A percentile compares a stretch with the other conserved stretches of the same genome.
Conservation (phyloP, 2,797 vertebrate species). For the Adelosebastes latens region DNA sequence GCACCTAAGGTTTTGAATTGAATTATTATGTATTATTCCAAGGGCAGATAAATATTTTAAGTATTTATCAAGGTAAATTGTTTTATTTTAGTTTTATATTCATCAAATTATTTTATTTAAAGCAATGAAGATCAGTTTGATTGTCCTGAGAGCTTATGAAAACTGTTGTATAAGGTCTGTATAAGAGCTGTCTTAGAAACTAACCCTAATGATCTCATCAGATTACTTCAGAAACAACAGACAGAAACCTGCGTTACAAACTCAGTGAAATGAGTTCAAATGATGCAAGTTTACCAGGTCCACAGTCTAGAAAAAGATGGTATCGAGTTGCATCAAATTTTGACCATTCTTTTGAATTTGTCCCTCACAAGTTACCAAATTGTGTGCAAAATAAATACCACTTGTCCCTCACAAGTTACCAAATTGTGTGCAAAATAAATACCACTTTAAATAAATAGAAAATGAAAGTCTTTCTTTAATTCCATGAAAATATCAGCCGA, state of each 20-base stretch:
- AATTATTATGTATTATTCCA: not conserved
- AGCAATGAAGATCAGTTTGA: not conserved
- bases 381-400: too few species aligned
- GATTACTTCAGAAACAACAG: not conserved
- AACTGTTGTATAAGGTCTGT: not conserved
- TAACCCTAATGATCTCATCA: not conserved
- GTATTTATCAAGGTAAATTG: not conserved
- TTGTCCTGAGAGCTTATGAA: not conserved
- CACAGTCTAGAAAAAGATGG: not conserved
- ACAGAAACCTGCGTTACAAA: too few species aligned
- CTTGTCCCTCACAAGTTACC: not conserved
- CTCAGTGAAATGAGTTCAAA: too few species aligned
- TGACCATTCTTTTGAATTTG: not conserved
- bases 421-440: not conserved
- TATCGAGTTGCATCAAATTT: not conserved
- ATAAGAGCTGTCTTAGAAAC: not conserved
- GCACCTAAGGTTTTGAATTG: not conserved
- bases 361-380: not conserved
- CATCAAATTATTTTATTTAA: not conserved
- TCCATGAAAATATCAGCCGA: not conserved
- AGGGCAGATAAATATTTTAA: not conserved
- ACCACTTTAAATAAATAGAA: not conserved
- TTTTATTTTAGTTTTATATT: not conserved
- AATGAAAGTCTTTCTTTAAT: not conserved
- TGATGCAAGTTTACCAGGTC: not conserved